These are phyloP conservation scores for Theodoxus fluviatilis DNA, from an alignment of 2,888 invertebrate genomes.

Conservation along the genomic window DNA sequence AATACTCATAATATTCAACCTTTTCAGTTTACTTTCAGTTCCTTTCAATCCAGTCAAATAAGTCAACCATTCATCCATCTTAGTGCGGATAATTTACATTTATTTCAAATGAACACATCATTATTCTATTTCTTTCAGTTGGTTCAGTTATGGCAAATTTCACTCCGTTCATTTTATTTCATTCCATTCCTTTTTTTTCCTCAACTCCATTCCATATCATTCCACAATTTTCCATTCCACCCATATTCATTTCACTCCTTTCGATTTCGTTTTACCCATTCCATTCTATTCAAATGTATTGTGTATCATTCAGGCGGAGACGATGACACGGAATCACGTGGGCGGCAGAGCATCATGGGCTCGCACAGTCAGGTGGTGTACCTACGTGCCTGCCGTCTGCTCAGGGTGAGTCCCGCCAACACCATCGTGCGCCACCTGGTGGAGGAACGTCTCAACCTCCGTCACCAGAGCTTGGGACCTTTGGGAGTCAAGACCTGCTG, in stretches of 20 bases:
- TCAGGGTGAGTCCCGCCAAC: constrained; percentile 41
- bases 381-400: constrained; percentile 37
- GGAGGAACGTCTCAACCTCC: constrained; percentile 38
- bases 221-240: neutral
- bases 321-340: constrained; percentile 12
- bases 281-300: neutral
- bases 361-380: constrained; percentile 44
- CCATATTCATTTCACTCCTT: neutral
- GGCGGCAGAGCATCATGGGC: constrained; percentile 18
- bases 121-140: too few species aligned
- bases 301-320: constrained; percentile 22
- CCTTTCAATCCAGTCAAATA: too few species aligned
- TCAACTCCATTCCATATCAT: too few species aligned
- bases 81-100: too few species aligned
- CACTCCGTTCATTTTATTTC: too few species aligned
- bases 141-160: too few species aligned
- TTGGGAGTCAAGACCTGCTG: constrained; percentile 47
- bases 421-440: constrained; percentile 39
- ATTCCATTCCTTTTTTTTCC: too few species aligned
- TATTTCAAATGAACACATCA: too few species aligned
- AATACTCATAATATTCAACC: too few species aligned
- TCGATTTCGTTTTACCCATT: neutral
- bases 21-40: too few species aligned
- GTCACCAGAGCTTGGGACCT: constrained; percentile 43
- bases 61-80: too few species aligned